These are phyloP conservation scores for Eumeta japonica DNA, from an alignment of 1,140 invertebrate species.

Conservation along the genomic window DNA sequence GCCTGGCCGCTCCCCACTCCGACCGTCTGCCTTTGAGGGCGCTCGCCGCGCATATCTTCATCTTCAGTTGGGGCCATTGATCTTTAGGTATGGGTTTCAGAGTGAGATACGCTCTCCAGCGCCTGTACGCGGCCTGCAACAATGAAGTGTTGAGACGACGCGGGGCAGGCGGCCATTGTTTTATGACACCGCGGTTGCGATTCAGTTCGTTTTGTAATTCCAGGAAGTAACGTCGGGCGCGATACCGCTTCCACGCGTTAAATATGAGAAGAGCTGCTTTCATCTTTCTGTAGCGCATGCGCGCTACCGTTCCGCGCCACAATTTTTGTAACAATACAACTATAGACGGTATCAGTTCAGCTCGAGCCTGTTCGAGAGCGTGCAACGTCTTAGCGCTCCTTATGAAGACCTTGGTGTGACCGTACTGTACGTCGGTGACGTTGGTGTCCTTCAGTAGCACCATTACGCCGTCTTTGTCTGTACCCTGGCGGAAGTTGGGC, in stretches of 20 bases:
- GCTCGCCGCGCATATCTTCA: constrained; percentile 78
- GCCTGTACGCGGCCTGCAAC: constrained; percentile 65
- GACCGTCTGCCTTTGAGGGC: constrained; percentile 71
- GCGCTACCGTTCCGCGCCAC: constrained; percentile 81
- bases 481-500: constrained; percentile 84
- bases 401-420: constrained; percentile 94
- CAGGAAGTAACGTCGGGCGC: constrained; percentile 76
- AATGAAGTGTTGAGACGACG: constrained; percentile 51
- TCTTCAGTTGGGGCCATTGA: constrained; percentile 86
- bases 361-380: constrained; percentile 78
- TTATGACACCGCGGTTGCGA: constrained; percentile 18
- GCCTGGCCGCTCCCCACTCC: constrained; percentile 80
- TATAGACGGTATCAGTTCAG: constrained; percentile 83
- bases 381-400: constrained; percentile 85
- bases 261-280: constrained; percentile 82
- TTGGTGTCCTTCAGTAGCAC: constrained; percentile 79
- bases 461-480: constrained; percentile 77
- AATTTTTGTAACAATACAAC: constrained; percentile 92
- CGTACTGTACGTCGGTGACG: constrained; percentile 87
- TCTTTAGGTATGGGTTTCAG: constrained; percentile 75
- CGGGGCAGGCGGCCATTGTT: constrained; percentile 74
- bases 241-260: constrained; percentile 80
- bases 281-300: constrained; percentile 80
- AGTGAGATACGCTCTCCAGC: constrained; percentile 89
- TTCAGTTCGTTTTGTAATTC: constrained; percentile 54